Conservation (phyloP, 2,888 invertebrate genomes). For the Cryptophagus acutangulus region DNA sequence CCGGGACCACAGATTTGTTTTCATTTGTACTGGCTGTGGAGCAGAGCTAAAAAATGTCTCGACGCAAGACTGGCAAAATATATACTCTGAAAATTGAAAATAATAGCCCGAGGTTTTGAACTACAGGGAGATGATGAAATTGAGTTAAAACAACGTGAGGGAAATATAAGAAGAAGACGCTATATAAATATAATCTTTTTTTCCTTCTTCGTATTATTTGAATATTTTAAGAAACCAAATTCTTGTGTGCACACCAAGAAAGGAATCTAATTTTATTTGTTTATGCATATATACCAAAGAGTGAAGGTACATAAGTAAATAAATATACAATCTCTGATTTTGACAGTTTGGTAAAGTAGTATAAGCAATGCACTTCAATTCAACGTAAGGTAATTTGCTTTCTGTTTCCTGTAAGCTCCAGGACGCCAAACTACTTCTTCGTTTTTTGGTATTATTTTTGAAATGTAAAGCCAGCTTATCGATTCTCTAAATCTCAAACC, state of each 20-base stretch:
- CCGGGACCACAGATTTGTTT: slow-evolving; percentile 32
- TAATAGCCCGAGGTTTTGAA: slow-evolving; percentile 36
- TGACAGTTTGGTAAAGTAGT: not conserved
- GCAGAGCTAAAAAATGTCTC: slow-evolving; percentile 24
- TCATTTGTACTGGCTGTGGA: slow-evolving; percentile 29
- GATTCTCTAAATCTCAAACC: no score
- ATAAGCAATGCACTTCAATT: no score
- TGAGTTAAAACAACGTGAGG: slow-evolving; percentile 39
- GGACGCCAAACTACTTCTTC: no score
- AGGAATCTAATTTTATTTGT: no score
- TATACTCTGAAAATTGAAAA: slow-evolving; percentile 41
- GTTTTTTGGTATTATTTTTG: no score
- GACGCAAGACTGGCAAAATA: slow-evolving; percentile 31
- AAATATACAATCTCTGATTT: slow-evolving; percentile 1
- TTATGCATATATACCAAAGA: not conserved
- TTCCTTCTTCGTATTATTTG: slow-evolving; percentile 27
- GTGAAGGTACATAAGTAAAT: not conserved
- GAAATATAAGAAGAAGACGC: slow-evolving; percentile 32
- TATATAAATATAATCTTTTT: no score
- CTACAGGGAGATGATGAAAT: slow-evolving; percentile 36
- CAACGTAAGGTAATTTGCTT: no score
- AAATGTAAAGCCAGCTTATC: no score
- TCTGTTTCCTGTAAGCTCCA: no score
- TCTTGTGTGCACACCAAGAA: no score
- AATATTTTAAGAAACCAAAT: no score